Evolutionary conservation across 1,140 invertebrate species (phyloP), one percentile per base, ranked within the genome.

Genomic region (Dreissena rostriformis): DNA sequence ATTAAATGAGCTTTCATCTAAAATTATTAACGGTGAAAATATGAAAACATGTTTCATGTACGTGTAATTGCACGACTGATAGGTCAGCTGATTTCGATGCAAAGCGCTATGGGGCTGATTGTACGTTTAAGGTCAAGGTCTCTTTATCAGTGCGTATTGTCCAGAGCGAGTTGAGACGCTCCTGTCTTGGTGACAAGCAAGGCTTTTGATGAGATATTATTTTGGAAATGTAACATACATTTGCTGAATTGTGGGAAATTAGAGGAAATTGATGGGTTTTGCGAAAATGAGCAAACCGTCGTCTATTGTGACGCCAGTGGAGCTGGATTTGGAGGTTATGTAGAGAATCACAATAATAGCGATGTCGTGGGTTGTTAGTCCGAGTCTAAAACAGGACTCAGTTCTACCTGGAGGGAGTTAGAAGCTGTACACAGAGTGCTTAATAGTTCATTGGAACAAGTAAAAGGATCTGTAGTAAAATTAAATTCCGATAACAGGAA

Each of bases 51-150:
- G n/a, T 17, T 76, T n/a, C 73, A 55, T 19, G 73, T 76, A 24
- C 17, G 73, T 15, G 65, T 39, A 24, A 26, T 76, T 55, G 73
- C 73, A 17, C 52, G 73, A 39, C n/a, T 76, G 22, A 49, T 63
- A 51, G 73, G 73, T 11, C 22, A 63, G 57, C 39, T 76, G 17
- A 76, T 76, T 26, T 76, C 26, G 1, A 76, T 74, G 71, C 68
- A 82, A 28, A 65, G 8, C 49, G 79, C 53, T 24, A 55, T 82
- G 7, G 79, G 79, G n/a, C 5, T 22, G 17, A 24, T 15, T 12
- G 79, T 82, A 22, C 29, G 79, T n/a, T 73, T 82, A 49, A n/a
- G 55, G 10, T 61, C 79, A 73, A 61, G 79, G 61, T 73, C 73
- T 19, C 51, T 74, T 28, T 82, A 82, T 73, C 51, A 52, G 10